Evolutionary conservation across 2,113 vertebrate species (phyloP), one percentile per base, ranked within the genome.

Genomic region (Myiozetetes cayanensis): DNA sequence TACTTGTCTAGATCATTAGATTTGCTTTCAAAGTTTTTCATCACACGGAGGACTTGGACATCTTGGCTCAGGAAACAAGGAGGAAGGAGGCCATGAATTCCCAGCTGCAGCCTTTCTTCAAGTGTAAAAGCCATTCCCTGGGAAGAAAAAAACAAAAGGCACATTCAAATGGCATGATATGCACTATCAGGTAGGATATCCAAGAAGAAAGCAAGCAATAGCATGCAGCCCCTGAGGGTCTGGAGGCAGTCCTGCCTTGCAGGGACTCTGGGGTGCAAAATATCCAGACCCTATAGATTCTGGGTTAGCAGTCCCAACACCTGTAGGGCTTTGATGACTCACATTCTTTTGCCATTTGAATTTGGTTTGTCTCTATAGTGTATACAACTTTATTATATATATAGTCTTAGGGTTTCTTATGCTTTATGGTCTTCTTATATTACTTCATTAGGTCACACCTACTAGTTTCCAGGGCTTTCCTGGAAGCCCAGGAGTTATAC

Each of bases 71-170:
- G 97, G 97, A 99, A 99, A 96, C 99, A 99, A 76, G 99, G 99
- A 4, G 99, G 99, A 82, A 99, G 98, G 81, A 99, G 98, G 86
- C 99, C 99, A 1, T 99, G 99, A 97, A 99, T 99, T 82, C 99
- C 99, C 89, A 99, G 98, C 84, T 99, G 99, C 16, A 98, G 96
- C 70, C 99, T 98, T 97, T 99, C 99, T 97, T 99, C 97, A 92
- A 99, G 98, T 2, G 98, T 99, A 95, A 99, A 99, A 23, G 99
- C 99, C 99, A 99, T 99, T 43, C 99, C 99, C 99, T 99, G 95
- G 72, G 65, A 83, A 95, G 91, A 93, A 92, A 87, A 87, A 94
- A 94, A 85, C n/a, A 37, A 44, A 63, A 97, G 73, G 62, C 18
- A 79, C 0, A 19, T 35, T 77, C 35, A 86, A 95, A 46, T 3